These are phyloP conservation scores for Drosophila recens DNA, from an alignment of 2,888 invertebrate genomes.

Conservation along the genomic window DNA sequence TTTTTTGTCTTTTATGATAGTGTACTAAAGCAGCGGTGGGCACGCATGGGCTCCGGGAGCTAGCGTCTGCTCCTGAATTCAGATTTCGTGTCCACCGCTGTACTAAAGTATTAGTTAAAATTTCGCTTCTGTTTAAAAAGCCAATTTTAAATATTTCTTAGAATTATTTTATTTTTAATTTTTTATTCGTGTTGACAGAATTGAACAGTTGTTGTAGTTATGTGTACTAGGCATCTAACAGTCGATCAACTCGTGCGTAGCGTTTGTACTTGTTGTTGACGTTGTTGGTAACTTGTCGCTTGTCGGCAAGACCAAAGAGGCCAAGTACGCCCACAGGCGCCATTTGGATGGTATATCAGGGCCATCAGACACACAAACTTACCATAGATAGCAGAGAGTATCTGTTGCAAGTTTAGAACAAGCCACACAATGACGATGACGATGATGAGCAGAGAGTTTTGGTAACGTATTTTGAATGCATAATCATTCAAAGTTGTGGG, in stretches of 20 bases:
- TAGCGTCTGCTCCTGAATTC: too few species aligned
- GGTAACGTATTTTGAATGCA: constrained; percentile 71
- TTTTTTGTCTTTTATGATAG: too few species aligned
- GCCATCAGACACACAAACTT: constrained; percentile 6
- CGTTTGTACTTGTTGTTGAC: constrained; percentile 11
- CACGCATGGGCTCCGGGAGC: too few species aligned
- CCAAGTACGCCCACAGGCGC: constrained; percentile 49
- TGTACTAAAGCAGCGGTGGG: too few species aligned
- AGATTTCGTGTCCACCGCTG: too few species aligned
- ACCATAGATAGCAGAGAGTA: constrained; percentile 1
- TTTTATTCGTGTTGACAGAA: too few species aligned
- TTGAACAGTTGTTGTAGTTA: too few species aligned
- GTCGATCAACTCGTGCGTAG: not conserved
- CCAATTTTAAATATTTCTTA: too few species aligned
- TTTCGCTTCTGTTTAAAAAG: too few species aligned
- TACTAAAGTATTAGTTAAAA: too few species aligned
- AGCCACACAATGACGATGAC: constrained; percentile 19
- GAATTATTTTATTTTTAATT: too few species aligned
- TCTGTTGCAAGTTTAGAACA: constrained; percentile 37
- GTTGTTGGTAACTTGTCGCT: constrained; percentile 41
- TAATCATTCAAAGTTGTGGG: constrained; percentile 49
- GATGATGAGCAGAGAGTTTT: constrained; percentile 59
- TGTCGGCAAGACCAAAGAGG: constrained; percentile 44
- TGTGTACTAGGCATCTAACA: not conserved
- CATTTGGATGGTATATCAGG: constrained; percentile 19